Percentiles rank a stretch among this genome's conserved stretches.
Evolutionary conservation across 2,797 vertebrate genomes (phyloP).

Genomic region (Myoxocephalus aenaeus): DNA sequence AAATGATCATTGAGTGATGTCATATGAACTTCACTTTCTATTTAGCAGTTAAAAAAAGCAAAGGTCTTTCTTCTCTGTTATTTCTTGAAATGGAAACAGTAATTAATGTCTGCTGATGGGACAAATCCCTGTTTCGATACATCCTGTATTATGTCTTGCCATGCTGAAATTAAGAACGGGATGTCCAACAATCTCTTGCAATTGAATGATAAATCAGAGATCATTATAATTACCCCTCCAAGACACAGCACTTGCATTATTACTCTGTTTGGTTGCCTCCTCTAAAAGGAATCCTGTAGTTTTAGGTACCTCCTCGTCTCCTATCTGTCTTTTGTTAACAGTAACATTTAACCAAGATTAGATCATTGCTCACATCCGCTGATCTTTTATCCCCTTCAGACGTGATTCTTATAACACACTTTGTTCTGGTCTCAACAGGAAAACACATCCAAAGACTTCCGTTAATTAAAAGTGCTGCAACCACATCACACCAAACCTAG

Average conservation of each 20-base stretch:
- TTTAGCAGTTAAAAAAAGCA: conserved; percentile 6
- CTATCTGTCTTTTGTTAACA: background rate
- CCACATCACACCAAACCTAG: background rate
- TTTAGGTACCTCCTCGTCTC: background rate
- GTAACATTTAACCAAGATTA: background rate
- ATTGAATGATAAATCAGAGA: background rate
- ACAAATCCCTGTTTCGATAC: background rate
- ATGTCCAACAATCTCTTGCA: background rate
- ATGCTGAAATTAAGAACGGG: background rate
- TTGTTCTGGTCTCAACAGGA: too few species aligned
- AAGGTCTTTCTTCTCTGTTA: background rate
- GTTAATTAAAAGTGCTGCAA: too few species aligned
- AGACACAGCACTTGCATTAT: background rate
- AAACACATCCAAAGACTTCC: too few species aligned
- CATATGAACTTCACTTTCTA: conserved; percentile 22
- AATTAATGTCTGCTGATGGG: background rate
- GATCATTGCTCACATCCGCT: background rate
- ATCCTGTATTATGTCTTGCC: background rate
- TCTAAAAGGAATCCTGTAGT: background rate
- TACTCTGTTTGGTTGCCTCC: background rate
- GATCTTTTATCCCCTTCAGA: background rate
- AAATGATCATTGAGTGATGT: conserved; percentile 18
- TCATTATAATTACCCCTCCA: background rate
- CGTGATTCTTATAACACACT: background rate
- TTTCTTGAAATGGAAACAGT: conserved; percentile 6